phyloP scores from a whole-genome alignment of 2,888 invertebrate genomes.

The Dryococelus australis region DNA sequence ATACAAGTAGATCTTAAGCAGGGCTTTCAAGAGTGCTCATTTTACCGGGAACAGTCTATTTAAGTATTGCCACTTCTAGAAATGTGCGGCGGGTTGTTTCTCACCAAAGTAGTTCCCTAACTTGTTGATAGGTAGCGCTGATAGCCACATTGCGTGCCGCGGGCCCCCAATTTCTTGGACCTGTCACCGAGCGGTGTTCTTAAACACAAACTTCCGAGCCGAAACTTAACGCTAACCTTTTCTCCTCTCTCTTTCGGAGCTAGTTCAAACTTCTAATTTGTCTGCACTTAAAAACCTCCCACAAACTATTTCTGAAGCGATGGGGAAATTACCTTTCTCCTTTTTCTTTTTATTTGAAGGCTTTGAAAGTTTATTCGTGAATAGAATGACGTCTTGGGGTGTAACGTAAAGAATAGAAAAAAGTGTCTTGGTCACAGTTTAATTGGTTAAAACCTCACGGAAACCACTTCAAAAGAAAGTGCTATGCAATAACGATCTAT shows the following conservation, averaged over 20 bases:
- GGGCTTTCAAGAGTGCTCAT: too few species aligned
- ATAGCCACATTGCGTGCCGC: conserved; percentile 1
- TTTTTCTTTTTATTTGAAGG: neutral
- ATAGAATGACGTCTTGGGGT: neutral
- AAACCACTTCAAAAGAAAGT: neutral
- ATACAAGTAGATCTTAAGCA: too few species aligned
- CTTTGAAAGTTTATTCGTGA: neutral
- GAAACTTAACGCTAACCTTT: conserved; percentile 1
- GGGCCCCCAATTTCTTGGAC: neutral
- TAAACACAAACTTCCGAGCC: neutral
- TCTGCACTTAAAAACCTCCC: conserved; percentile 13
- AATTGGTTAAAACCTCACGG: conserved; percentile 21
- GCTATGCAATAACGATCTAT: too few species aligned
- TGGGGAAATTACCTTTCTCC: conserved; percentile 5
- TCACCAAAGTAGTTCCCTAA: neutral
- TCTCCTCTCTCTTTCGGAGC: neutral
- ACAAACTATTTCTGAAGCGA: conserved; percentile 8
- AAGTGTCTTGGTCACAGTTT: conserved; percentile 28
- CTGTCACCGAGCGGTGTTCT: conserved; percentile 10
- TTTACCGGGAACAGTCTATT: too few species aligned
- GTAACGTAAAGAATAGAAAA: conserved; percentile 17
- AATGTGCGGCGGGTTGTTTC: neutral
- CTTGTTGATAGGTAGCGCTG: conserved; percentile 16
- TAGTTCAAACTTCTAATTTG: conserved; percentile 26
- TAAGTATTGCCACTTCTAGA: neutral